Conservation (phyloP, 2,797 vertebrate species). For the Galago senegalensis region DNA sequence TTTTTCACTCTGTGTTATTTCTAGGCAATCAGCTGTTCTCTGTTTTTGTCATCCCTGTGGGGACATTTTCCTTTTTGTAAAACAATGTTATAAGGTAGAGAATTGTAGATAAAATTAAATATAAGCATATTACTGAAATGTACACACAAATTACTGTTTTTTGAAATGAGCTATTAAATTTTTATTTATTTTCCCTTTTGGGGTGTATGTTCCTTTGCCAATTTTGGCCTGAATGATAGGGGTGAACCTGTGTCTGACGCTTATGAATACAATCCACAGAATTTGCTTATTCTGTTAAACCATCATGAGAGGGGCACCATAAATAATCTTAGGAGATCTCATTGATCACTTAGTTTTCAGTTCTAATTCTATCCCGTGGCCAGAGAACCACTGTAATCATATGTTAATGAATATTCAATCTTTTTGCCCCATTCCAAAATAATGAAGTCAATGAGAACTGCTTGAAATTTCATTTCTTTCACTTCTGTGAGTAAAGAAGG, state of each 20-base stretch:
- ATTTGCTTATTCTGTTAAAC: slow-evolving; percentile 55
- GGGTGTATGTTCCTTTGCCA: background rate
- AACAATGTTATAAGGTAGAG: slow-evolving; percentile 28
- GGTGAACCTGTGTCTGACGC: background rate
- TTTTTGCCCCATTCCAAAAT: background rate
- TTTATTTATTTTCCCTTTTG: slow-evolving; percentile 49
- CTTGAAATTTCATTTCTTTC: slow-evolving; percentile 1
- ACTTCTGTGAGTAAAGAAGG: background rate
- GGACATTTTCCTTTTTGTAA: slow-evolving; percentile 67
- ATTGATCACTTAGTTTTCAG: background rate
- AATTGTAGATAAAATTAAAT: slow-evolving; percentile 66
- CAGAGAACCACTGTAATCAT: background rate
- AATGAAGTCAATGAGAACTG: background rate
- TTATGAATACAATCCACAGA: background rate
- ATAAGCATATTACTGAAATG: background rate
- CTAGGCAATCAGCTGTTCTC: slow-evolving; percentile 68
- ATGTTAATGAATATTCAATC: slow-evolving; percentile 28
- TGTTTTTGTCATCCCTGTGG: slow-evolving; percentile 65
- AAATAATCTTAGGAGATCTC: background rate
- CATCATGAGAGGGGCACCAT: background rate
- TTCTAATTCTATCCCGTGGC: slow-evolving; percentile 18
- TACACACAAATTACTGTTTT: slow-evolving; percentile 5
- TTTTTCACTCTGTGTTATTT: slow-evolving; percentile 61
- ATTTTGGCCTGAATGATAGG: slow-evolving; percentile 46
- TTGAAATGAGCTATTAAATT: background rate